Base-by-base conservation (phyloP, 1,140 invertebrate species). In the Mactra quadrangularis region DNA sequence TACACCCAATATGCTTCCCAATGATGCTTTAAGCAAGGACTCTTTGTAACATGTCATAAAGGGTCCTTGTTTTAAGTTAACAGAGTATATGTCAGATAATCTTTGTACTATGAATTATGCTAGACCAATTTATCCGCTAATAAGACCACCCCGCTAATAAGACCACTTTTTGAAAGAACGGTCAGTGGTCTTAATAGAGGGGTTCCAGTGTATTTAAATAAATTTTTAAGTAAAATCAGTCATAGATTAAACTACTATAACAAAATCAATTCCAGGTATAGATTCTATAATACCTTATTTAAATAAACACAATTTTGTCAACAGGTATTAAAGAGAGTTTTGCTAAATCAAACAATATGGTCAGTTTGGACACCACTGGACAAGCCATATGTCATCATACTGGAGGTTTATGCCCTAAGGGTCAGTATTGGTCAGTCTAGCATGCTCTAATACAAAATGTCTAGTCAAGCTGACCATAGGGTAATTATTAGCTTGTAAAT, bases 361-460 rank as follows among this genome's bases (percentile, higher is more conserved):
- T 68, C 64, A 68, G 64, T n/a, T 68, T 19, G 64, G 15, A 68
- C 64, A 68, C 50, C 7, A 31, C 33, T 45, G 47, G 64, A 68
- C 64, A 68, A 25, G 41, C 64, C 6, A 41, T 52, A 41, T 50
- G 45, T 47, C 45, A 68, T 68, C 19, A 27, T n/a, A 41, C 7
- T 7, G 6, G 15, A 41, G 38, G 15, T 41, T 41, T 15, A 41
- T 41, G 38, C 38, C 38, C 38, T 15, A 7, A 41, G 13, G 17
- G 45, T n/a, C 3, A 13, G 38, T 68, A n/a, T 19, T 29, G 64
- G 64, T 19, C 27, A 22, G 27, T 11, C 1, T 57, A 27, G 3
- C 15, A 4, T 4, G 35, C 47, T 45, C 60, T 68, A 3, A 27
- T 17, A 11, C 38, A 47, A 68, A 68, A 38, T 47, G n/a, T 50